phyloP scores from a whole-genome alignment of 2,113 vertebrate species.

The Parotia lawesii region DNA sequence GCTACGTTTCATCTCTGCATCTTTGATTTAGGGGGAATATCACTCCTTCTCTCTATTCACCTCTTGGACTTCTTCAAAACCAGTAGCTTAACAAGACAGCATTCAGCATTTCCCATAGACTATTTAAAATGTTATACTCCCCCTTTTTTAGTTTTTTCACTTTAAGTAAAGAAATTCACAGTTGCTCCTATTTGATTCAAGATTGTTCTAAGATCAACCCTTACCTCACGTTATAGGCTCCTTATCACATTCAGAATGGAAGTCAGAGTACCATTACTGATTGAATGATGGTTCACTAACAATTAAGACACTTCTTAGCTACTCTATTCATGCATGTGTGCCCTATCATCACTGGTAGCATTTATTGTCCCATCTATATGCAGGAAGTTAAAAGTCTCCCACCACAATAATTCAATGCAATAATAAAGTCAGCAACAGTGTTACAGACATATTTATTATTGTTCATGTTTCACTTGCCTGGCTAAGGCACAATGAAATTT shows the following conservation, averaged over 20 bases:
- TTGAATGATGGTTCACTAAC: background rate
- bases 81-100: background rate
- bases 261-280: background rate
- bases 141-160: background rate
- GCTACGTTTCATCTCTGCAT: background rate
- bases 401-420: background rate
- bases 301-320: background rate
- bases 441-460: background rate
- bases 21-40: background rate
- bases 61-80: background rate
- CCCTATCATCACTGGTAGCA: background rate
- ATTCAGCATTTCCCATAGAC: background rate
- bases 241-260: background rate
- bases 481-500: background rate
- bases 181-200: background rate
- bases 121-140: background rate
- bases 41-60: background rate
- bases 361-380: background rate
- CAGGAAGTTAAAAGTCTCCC: background rate
- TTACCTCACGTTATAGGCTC: background rate
- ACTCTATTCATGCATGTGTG: background rate
- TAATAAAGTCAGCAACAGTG: background rate
- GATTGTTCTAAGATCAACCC: background rate
- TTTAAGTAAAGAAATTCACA: background rate
- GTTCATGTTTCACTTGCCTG: background rate